These are phyloP conservation scores for Troides helena DNA, from an alignment of 2,888 invertebrate genomes.

Conservation along the genomic window DNA sequence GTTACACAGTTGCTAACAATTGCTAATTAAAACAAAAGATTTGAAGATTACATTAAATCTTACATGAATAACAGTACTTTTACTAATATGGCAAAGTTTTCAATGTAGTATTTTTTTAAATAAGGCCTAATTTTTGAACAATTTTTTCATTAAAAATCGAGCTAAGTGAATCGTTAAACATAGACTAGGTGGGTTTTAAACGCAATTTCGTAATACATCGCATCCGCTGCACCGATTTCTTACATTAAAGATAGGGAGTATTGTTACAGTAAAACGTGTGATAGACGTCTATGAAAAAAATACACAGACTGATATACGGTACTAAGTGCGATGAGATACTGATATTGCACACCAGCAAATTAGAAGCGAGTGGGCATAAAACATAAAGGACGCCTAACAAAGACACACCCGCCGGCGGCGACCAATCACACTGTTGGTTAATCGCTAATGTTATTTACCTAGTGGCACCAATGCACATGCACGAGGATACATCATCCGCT, in stretches of 20 bases:
- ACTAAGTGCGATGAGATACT: constrained; percentile 25
- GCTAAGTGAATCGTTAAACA: constrained; percentile 65
- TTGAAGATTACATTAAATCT: constrained; percentile 71
- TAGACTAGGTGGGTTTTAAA: constrained; percentile 77
- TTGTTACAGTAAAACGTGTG: constrained; percentile 25
- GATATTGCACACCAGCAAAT: constrained; percentile 24
- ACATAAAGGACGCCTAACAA: constrained; percentile 1
- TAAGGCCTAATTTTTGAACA: constrained; percentile 65
- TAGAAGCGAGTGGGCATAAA: not conserved
- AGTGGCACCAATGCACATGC: constrained; percentile 59
- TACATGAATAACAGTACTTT: constrained; percentile 75
- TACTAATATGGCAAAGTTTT: constrained; percentile 81
- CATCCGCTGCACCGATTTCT: constrained; percentile 22
- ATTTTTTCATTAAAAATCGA: constrained; percentile 50
- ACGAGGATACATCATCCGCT: constrained; percentile 50
- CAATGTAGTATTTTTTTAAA: constrained; percentile 72
- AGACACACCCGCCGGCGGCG: constrained; percentile 33
- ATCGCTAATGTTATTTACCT: constrained; percentile 52
- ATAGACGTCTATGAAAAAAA: constrained; percentile 2
- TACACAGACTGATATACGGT: constrained; percentile 8
- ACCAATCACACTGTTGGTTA: constrained; percentile 30
- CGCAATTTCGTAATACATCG: constrained; percentile 38
- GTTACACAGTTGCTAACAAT: constrained; percentile 69
- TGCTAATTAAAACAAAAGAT: constrained; percentile 57
- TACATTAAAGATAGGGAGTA: constrained; percentile 18